phyloP scores from a whole-genome alignment of 1,140 invertebrate species.

The Nephotettix cincticeps region DNA sequence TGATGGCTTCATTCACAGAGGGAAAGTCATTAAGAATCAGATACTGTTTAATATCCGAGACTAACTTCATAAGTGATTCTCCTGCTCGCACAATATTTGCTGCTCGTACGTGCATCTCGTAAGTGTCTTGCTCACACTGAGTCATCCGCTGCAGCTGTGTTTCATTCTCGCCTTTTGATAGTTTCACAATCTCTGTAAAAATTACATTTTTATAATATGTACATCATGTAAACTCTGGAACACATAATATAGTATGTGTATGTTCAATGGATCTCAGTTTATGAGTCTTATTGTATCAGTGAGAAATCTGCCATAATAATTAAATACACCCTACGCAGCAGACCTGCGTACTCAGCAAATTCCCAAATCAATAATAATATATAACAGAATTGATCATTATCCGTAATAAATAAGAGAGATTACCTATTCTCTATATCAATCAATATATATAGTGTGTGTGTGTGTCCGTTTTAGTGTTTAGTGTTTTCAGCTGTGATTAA shows the following conservation, averaged over 20 bases:
- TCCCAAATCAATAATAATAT: no score
- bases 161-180: slow-evolving; percentile 91
- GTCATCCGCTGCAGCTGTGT: slow-evolving; percentile 84
- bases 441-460: no score
- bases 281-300: no score
- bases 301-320: not conserved
- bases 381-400: no score
- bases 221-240: not conserved
- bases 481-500: no score
- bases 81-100: slow-evolving; percentile 93
- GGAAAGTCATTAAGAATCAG: slow-evolving; percentile 96
- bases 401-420: no score
- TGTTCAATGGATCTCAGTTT: no score
- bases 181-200: slow-evolving; percentile 85
- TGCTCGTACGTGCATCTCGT: slow-evolving; percentile 94
- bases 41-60: slow-evolving; percentile 96
- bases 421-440: no score
- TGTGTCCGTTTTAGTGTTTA: no score
- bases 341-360: no score
- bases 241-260: no score
- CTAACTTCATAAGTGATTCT: slow-evolving; percentile 93
- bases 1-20: slow-evolving; percentile 94
- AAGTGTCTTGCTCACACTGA: slow-evolving; percentile 92
- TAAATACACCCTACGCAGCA: no score
- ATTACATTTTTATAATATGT: not conserved